These are phyloP conservation scores for Holacanthus passer DNA, from an alignment of 2,113 vertebrate species.

Conservation along the genomic window DNA sequence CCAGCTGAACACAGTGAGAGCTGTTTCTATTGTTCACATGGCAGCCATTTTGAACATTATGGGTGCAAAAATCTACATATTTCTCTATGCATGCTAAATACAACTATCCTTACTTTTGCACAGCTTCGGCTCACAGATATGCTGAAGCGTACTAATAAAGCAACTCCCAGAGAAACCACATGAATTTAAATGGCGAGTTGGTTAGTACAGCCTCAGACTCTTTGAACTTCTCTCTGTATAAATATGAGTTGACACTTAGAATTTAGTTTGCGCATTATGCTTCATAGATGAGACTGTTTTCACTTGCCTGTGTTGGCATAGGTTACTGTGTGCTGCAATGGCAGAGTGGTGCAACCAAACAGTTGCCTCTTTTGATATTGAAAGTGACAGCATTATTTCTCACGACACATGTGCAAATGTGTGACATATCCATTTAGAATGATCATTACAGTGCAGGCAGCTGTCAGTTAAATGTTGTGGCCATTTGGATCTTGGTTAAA, in stretches of 20 bases:
- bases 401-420: neutral
- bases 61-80: neutral
- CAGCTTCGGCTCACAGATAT: neutral
- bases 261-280: neutral
- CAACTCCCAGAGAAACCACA: neutral
- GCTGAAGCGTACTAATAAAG: neutral
- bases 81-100: neutral
- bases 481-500: neutral
- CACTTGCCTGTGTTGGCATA: neutral
- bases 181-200: neutral
- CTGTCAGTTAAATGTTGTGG: neutral
- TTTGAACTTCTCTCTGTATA: neutral
- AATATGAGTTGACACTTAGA: neutral
- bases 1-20: neutral
- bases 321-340: neutral
- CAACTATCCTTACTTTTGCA: neutral
- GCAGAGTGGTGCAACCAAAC: neutral
- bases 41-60: constrained; percentile 56
- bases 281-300: neutral
- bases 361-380: neutral
- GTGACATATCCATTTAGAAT: neutral
- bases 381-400: neutral
- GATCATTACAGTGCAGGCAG: too few relatives aligned
- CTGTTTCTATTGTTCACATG: constrained; percentile 48
- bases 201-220: neutral